Conservation (phyloP, 2,888 invertebrate species). For the Aleiodes alternator region DNA sequence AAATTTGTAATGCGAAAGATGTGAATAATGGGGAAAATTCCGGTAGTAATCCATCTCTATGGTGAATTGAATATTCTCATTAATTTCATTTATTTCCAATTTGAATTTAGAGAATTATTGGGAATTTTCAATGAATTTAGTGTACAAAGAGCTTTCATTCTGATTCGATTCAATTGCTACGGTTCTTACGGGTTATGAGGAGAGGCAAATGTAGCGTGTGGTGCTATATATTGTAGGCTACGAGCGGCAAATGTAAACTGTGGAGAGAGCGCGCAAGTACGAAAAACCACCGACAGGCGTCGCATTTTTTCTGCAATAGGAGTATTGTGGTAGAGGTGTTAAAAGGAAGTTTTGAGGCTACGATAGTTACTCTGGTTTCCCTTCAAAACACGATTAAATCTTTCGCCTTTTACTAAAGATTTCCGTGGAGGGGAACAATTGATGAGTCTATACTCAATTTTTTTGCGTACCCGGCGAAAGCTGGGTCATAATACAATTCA, state of each 20-base stretch:
- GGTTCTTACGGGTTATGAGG: background rate
- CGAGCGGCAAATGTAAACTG: background rate
- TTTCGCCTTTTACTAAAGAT: slow-evolving; percentile 77
- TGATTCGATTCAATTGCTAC: background rate
- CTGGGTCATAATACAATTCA: slow-evolving; percentile 38
- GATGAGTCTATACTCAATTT: slow-evolving; percentile 44
- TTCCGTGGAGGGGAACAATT: slow-evolving; percentile 58
- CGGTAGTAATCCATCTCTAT: background rate
- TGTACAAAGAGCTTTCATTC: background rate
- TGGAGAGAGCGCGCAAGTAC: background rate
- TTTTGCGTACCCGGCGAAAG: slow-evolving; percentile 45
- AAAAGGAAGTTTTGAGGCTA: background rate
- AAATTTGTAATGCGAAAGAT: slow-evolving; percentile 9
- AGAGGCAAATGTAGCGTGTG: slow-evolving; percentile 14
- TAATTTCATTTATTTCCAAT: slow-evolving; percentile 12
- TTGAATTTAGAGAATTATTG: background rate
- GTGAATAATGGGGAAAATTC: slow-evolving; percentile 1
- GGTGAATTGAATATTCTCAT: background rate
- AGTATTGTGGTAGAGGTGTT: background rate
- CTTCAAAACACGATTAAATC: slow-evolving; percentile 72
- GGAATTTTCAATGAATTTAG: slow-evolving; percentile 6
- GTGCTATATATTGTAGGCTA: background rate
- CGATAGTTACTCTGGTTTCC: slow-evolving; percentile 45
- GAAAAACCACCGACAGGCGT: background rate
- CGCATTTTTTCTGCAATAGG: background rate